Percentiles rank a stretch among this genome's conserved stretches.
Conservation (phyloP, 2,888 invertebrate genomes). For the Cephus runcator region DNA sequence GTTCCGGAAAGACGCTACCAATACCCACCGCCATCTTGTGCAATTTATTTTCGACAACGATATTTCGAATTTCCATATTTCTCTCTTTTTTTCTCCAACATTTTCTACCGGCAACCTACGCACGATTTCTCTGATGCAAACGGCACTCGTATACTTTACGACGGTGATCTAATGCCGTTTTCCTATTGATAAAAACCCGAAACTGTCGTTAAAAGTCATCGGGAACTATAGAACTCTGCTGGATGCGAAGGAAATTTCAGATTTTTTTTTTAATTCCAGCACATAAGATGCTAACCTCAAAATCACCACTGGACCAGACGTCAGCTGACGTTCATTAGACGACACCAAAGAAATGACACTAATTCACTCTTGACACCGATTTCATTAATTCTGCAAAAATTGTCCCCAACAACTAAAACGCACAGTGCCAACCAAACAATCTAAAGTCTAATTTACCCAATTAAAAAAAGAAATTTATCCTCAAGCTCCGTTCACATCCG, state of each 20-base stretch:
- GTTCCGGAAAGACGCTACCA: neutral
- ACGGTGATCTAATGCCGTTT: too few relatives aligned
- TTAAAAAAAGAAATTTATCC: neutral
- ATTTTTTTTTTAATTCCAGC: too few relatives aligned
- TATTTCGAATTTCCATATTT: neutral
- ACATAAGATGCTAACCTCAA: too few relatives aligned
- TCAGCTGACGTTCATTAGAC: too few relatives aligned
- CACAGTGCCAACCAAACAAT: neutral
- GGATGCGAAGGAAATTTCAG: too few relatives aligned
- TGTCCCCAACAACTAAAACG: neutral
- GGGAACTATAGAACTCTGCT: too few relatives aligned
- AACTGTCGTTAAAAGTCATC: too few relatives aligned
- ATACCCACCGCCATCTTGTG: neutral
- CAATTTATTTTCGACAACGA: neutral
- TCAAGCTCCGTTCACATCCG: neutral
- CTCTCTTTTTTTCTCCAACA: too few relatives aligned
- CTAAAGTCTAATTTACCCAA: neutral
- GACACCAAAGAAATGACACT: neutral
- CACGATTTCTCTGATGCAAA: too few relatives aligned
- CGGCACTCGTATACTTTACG: too few relatives aligned
- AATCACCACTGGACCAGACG: too few relatives aligned
- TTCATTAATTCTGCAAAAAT: neutral
- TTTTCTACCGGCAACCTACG: neutral
- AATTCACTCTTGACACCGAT: neutral
- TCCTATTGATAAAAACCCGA: too few relatives aligned